Evolutionary conservation across 2,797 vertebrate genomes (phyloP).

Genomic region (Myripristis jacobus): DNA sequence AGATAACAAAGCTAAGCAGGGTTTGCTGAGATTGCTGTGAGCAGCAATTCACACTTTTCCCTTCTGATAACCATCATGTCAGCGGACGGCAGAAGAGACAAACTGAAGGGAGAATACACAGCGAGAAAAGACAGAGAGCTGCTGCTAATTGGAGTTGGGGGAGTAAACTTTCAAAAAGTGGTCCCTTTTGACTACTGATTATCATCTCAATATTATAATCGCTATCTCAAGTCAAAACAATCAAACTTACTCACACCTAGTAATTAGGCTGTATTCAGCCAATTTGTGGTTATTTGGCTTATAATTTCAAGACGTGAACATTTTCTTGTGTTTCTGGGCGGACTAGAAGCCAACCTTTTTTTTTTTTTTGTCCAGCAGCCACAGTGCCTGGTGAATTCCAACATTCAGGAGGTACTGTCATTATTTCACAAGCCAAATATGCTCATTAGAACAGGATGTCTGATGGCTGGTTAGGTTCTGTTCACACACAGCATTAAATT

Average conservation of each 20-base stretch:
- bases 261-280: background rate
- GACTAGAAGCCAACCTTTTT: conserved; percentile 9
- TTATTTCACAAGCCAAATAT: too few relatives aligned
- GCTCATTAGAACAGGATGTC: background rate
- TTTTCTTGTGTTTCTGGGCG: background rate
- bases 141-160: conserved; percentile 62
- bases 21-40: conserved; percentile 67
- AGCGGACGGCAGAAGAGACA: conserved; percentile 50
- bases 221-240: background rate
- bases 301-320: too few relatives aligned
- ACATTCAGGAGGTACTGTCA: background rate
- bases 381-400: background rate
- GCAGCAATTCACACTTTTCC: conserved; percentile 77
- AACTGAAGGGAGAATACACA: conserved; percentile 44
- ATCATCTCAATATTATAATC: conserved; percentile 25
- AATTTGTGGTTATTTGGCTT: background rate
- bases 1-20: conserved; percentile 47
- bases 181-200: conserved; percentile 31
- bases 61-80: conserved; percentile 71
- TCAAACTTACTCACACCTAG: background rate
- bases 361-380: background rate
- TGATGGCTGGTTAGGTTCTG: conserved; percentile 9
- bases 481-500: too few relatives aligned
- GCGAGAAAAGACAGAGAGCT: conserved; percentile 49
- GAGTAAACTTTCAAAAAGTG: conserved; percentile 47